A percentile compares a stretch with the other conserved stretches of the same genome.
phyloP scores from a whole-genome alignment of 2,113 vertebrate species.

The Acrocephalus arundinaceus region DNA sequence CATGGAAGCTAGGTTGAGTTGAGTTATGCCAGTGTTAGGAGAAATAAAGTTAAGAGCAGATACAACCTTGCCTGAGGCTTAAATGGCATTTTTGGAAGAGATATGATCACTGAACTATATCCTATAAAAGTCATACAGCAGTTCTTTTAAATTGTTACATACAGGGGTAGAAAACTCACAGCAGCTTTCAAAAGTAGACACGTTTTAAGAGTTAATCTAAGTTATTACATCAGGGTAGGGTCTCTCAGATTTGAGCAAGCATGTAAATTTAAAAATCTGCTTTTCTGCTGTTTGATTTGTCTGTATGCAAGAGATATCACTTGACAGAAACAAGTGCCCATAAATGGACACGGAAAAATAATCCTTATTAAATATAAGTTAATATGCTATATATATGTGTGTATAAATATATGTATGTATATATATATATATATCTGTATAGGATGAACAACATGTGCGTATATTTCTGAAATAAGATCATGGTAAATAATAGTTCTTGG shows the following conservation, averaged over 20 bases:
- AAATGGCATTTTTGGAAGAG: background rate
- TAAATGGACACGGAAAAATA: background rate
- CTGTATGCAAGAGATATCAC: background rate
- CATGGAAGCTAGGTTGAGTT: background rate
- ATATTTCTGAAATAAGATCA: background rate
- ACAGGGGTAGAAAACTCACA: background rate
- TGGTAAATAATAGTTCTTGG: background rate
- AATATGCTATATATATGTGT: background rate
- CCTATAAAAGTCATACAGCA: background rate
- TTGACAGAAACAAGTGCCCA: background rate
- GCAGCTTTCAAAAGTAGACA: background rate
- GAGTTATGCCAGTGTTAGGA: background rate
- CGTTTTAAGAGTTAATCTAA: background rate
- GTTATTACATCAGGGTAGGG: background rate
- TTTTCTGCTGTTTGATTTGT: background rate
- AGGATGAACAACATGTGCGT: background rate
- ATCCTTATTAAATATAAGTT: background rate
- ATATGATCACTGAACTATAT: background rate
- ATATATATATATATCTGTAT: rapidly evolving
- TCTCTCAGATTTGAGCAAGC: background rate
- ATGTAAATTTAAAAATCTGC: background rate
- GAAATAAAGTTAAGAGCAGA: background rate
- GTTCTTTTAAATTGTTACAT: background rate
- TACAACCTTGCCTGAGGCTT: background rate
- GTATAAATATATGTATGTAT: rapidly evolving